Conservation (phyloP, 2,797 vertebrate genomes). For the Chlorospingus semifuscus region DNA sequence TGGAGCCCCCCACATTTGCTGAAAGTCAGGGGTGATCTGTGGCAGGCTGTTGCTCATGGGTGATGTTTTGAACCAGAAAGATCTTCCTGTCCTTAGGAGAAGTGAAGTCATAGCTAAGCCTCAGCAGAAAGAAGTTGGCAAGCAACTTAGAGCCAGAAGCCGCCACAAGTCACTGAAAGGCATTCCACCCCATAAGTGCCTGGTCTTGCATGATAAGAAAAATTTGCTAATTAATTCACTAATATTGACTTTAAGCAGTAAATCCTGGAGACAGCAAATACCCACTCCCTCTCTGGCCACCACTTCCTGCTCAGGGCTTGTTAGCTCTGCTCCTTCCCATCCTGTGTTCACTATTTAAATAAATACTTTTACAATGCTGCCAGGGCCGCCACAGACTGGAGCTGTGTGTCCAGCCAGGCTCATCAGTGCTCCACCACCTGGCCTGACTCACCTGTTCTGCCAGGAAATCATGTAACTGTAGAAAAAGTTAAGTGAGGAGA, state of each 20-base stretch:
- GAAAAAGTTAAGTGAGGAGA: neutral
- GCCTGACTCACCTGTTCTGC: neutral
- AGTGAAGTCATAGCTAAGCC: neutral
- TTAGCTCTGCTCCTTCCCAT: neutral
- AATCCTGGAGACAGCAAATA: slow-evolving; percentile 8
- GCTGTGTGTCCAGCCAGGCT: neutral
- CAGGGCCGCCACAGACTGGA: neutral
- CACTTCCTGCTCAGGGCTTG: neutral
- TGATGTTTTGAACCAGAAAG: neutral
- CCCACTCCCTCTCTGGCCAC: neutral
- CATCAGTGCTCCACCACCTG: neutral
- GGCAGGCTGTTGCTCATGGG: neutral
- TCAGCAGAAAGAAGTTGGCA: neutral
- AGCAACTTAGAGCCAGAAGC: neutral
- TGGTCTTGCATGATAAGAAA: neutral
- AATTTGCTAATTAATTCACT: neutral
- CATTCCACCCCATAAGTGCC: neutral
- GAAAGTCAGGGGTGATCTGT: neutral
- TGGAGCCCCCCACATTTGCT: accelerated
- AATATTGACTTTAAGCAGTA: slow-evolving; percentile 20
- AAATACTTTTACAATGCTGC: neutral
- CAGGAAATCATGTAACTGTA: neutral
- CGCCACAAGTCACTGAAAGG: neutral
- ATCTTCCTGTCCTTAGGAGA: neutral
- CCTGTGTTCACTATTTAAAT: neutral